Base-by-base conservation (phyloP, 2,113 vertebrate genomes). In the Gymnarchus niloticus region DNA sequence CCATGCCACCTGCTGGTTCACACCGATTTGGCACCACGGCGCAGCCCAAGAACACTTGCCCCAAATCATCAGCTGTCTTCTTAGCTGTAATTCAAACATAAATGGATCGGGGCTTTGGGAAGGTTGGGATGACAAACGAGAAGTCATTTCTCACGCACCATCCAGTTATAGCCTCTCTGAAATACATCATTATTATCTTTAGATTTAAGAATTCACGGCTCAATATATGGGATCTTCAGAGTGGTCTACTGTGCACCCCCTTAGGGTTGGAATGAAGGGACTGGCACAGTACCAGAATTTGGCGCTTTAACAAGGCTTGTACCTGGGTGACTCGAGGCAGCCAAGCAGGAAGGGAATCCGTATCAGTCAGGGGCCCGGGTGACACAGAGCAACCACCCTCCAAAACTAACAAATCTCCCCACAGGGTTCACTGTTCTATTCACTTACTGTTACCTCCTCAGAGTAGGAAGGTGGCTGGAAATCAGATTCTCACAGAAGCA, bases 1-100 rank as follows among this genome's bases (percentile, higher is more conserved):
- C 76, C 23, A n/a, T 41, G 44, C 76, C 76, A n/a, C 76, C 44
- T 78, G 41, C 76, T 48, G 76, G 76, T 78, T 78, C 76, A 78
- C 44, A 78, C 44, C 41, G 21, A 78, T 78, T 78, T 7, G n/a
- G 76, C 46, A 37, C 9, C 44, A 19, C 33, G 6, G 65, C 33
- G 37, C 65, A 19, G 19, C 28, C 65, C 33, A 73, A 73, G 65
- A 17, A 73, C 65, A 73, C 14, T 0, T 33, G 19, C 65, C 33
- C 5, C 65, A 12, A 3, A 19, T 10, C 65, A 73, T 17, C 65
- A 41, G 65, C 12, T 37, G 33, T 33, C 65, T 37, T 73, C 28
- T 17, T 33, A 41, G 65, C 65, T 19, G 65, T 73, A 41, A n/a
- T n/a, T n/a, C n/a, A n/a, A n/a, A n/a, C n/a, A n/a, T n/a, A n/a